phyloP scores from a whole-genome alignment of 2,888 invertebrate genomes.

The Zelleria hepariella region DNA sequence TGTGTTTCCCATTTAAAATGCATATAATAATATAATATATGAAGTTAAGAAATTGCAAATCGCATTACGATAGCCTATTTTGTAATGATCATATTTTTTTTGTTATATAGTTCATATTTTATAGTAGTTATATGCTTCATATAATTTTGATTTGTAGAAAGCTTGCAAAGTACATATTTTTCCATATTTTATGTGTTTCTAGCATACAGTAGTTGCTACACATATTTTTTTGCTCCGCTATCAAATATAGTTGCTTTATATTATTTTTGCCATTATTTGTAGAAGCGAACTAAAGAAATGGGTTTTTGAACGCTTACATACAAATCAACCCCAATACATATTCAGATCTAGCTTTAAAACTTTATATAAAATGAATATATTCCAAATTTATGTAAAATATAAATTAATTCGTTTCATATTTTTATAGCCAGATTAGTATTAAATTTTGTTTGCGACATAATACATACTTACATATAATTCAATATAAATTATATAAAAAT shows the following conservation, averaged over 20 bases:
- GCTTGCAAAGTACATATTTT: slow-evolving; percentile 42
- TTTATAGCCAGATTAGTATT: slow-evolving; percentile 10
- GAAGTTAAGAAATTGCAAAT: background rate
- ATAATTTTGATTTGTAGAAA: slow-evolving; percentile 49
- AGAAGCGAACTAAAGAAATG: slow-evolving; percentile 29
- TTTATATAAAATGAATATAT: background rate
- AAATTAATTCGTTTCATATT: background rate
- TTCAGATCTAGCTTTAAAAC: background rate
- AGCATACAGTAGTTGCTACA: slow-evolving; percentile 1
- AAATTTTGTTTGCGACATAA: slow-evolving; percentile 13
- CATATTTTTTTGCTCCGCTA: background rate
- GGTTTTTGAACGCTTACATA: background rate
- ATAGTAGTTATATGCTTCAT: slow-evolving; percentile 32
- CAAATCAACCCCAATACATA: background rate
- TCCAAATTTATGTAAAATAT: background rate
- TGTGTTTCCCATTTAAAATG: background rate
- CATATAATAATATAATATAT: too few species aligned
- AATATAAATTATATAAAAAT: background rate
- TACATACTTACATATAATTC: background rate
- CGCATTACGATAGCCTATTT: background rate
- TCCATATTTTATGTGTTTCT: slow-evolving; percentile 38
- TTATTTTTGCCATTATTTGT: slow-evolving; percentile 48
- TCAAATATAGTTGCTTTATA: slow-evolving; percentile 46
- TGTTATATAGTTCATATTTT: background rate
- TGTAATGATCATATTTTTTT: background rate